Base-by-base conservation (phyloP, 2,888 invertebrate genomes). In the Plusia festucae region DNA sequence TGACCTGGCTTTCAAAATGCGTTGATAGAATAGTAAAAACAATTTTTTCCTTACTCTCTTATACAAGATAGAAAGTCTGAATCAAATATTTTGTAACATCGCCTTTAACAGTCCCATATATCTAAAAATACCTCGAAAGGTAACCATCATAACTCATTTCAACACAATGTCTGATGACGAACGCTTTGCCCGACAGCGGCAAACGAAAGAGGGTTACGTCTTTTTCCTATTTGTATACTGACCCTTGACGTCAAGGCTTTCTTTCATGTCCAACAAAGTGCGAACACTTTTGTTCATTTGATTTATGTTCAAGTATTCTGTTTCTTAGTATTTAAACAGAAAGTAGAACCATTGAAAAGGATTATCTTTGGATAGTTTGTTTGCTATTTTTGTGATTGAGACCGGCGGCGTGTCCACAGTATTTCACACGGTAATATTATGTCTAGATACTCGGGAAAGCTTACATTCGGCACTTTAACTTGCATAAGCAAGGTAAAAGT, bases 241-340 rank as follows among this genome's bases (percentile, higher is more conserved):
- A 46, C n/a, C 57, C 18, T 46, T 49, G 46, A 57, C 46, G 49
- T 30, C 57, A 24, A 44, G 49, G 49, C 57, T 46, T 57, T 57
- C 57, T 57, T 57, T 57, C 24, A 49, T 46, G 13, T 49, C 46
- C 4, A 49, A 49, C 46, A 49, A 49, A 49, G 46, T 49, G 46
- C 46, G 46, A 18, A 49, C 9, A 49, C 46, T 49, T 49, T 49
- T 49, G 46, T 49, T 18, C 9, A 18, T 20, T 18, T 49, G 46
- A 49, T 49, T 49, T 49, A 49, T 49, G 46, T 49, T 49, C 18
- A 11, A 20, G 46, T 16, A 16, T 20, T 49, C 18, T 18, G 18
- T 49, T 49, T 49, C 46, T 49, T 20, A 49, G 46, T 49, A 49
- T 18, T 49, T 49, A 49, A 49, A 16, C 16, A 9, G 18, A 16